Base-by-base conservation (phyloP, 2,797 vertebrate genomes). In the Lycodopsis pacificus region DNA sequence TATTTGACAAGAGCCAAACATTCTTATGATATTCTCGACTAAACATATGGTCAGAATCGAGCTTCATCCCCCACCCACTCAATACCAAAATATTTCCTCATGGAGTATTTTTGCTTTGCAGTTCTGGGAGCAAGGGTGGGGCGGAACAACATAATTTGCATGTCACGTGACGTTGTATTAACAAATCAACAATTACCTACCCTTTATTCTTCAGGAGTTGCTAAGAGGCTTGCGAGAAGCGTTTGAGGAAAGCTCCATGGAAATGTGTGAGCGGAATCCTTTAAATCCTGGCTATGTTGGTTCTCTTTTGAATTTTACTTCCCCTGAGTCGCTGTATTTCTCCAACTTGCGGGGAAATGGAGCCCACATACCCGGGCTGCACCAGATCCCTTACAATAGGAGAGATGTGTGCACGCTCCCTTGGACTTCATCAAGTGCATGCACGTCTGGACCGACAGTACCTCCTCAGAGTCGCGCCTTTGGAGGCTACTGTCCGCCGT, bases 211-310 rank as follows among this genome's bases (percentile, higher is more conserved):
- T 94, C 89, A 94, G 95, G 95, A 96, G 95, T 96, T 96, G 96
- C 96, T 96, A 96, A 97, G 96, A 95, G 94, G 92, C 93, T 91
- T 91, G 94, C 93, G 93, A 95, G 95, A 95, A 89, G 89, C 89
- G 84, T 89, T 87, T 79, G 89, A 84, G 84, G 79, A 77, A 77
- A 93, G 94, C 93, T 97, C 95, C 94, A 96, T 95, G 96, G 97
- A 97, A 95, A 99, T 99, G 98, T 97, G 98, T 91, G 97, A 98
- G 89, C 96, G 97, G 93, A 97, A 96, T 96, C 96, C 97, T 89
- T 96, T 97, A 92, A 97, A 96, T 94, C 95, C 97, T 84, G 95
- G 97, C 94, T 98, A 96, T 94, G 96, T 97, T 94, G 96, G 97
- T 94, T 96, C 97, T 84, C 93, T 98, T 86, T 83, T 98, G 91